Percentiles rank a stretch among this genome's conserved stretches.
Conservation (phyloP, 2,888 invertebrate species). For the Notocelia uddmanniana region DNA sequence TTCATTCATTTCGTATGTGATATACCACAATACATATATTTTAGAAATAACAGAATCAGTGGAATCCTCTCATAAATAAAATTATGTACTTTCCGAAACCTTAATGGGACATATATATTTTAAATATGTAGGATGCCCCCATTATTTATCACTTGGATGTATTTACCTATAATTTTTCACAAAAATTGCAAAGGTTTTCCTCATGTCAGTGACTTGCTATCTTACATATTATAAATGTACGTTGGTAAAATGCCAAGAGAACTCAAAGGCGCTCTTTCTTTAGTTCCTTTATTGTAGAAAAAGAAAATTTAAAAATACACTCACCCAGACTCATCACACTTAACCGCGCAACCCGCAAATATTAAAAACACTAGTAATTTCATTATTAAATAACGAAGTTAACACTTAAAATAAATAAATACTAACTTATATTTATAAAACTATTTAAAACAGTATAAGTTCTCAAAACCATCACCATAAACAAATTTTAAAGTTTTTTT, state of each 20-base stretch:
- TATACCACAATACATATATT: not conserved
- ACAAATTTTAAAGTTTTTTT: not conserved
- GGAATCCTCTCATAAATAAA: no score
- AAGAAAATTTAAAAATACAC: slow-evolving; percentile 7
- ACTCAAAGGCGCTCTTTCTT: slow-evolving; percentile 7
- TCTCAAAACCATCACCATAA: slow-evolving; percentile 24
- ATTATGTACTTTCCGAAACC: no score
- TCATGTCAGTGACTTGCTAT: slow-evolving; percentile 33
- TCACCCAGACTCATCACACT: slow-evolving; percentile 46
- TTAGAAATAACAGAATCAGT: no score
- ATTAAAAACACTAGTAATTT: slow-evolving; percentile 43
- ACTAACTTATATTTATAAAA: slow-evolving; percentile 13
- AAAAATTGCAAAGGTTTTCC: slow-evolving; percentile 5
- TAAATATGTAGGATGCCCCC: no score
- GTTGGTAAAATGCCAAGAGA: slow-evolving; percentile 30
- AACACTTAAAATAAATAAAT: slow-evolving; percentile 4
- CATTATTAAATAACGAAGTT: slow-evolving; percentile 12
- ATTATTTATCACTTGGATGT: no score
- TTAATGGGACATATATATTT: no score
- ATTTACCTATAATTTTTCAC: no score
- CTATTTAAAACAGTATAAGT: not conserved
- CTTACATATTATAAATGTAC: slow-evolving; percentile 37
- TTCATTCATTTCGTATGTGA: not conserved
- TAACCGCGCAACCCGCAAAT: slow-evolving; percentile 45
- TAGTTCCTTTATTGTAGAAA: not conserved